Evolutionary conservation across 2,888 invertebrate species (phyloP), one percentile per base, ranked within the genome.

Genomic region (Hirudinaria manillensis): DNA sequence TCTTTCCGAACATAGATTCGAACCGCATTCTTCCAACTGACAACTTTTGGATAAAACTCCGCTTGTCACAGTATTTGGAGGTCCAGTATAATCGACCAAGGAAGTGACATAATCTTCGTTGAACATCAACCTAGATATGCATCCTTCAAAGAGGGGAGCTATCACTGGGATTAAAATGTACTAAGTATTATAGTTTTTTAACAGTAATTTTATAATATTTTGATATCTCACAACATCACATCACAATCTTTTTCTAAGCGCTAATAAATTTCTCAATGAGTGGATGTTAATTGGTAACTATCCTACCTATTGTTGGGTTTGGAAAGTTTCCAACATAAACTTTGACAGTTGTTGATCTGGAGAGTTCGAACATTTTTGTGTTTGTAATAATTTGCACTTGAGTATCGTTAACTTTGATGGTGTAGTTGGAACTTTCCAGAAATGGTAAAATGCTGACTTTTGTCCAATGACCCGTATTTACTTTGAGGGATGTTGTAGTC

Each of bases 1-100:
- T 10, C 80, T 80, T 79, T 84, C 83, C 70, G 78, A 80, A 77
- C 84, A 84, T 6, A 82, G 82, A 19, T 72, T 45, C 13, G 82
- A 81, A 6, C 80, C 70, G 45, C 45, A 45, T 45, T 45, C 45
- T 45, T 10, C 45, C 45, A 45, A 7, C 13, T 75, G 83, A 83
- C n/a, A 80, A 55, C 19, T 27, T 51, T 21, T 53, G 2, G 29
- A 27, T 55, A 45, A 6, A 29, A 13, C 19, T 1, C 13, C 2
- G 61, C 61, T 61, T n/a, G 2, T n/a, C 61, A n/a, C 24, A n/a
- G 24, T 61, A 13, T 6, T 16, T 2, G 6, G 2, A 19, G 6
- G 7, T 61, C 24, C 24, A 24, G 4, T 27, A 19, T 61, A 61
- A 61, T 61, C 13, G 29, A 61, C 24, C 61, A 61, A n/a, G 24